Evolutionary conservation across 2,888 invertebrate genomes (phyloP).

Genomic region (Girardia tigrina): DNA sequence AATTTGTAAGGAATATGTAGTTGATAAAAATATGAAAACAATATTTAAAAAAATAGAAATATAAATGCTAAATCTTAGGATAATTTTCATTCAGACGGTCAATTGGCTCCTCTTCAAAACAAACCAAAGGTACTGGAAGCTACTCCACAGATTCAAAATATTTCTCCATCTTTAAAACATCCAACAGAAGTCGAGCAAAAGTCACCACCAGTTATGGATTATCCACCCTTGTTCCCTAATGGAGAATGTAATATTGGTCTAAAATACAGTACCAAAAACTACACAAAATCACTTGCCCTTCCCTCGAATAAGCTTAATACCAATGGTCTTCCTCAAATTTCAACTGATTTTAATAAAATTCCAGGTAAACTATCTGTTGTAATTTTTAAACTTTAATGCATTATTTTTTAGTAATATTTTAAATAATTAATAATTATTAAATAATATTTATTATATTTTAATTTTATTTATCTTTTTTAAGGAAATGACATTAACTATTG

Average conservation of each 20-base stretch:
- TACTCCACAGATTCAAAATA: neutral
- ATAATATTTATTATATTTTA: too few species aligned
- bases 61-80: too few species aligned
- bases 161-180: neutral
- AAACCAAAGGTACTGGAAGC: neutral
- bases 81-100: neutral
- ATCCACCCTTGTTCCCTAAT: constrained; percentile 11
- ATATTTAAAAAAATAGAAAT: too few species aligned
- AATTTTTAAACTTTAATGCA: too few species aligned
- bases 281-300: neutral
- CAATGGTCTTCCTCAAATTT: neutral
- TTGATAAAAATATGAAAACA: too few species aligned
- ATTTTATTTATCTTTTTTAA: too few species aligned
- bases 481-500: too few species aligned
- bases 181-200: neutral
- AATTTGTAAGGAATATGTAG: too few species aligned
- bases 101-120: neutral
- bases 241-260: neutral
- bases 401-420: too few species aligned
- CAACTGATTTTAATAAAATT: neutral
- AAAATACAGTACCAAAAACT: neutral
- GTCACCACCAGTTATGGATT: neutral
- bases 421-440: too few species aligned
- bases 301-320: neutral
- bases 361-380: too few species aligned